Conservation (phyloP, 2,888 invertebrate genomes). For the Xanthorhoe designata region DNA sequence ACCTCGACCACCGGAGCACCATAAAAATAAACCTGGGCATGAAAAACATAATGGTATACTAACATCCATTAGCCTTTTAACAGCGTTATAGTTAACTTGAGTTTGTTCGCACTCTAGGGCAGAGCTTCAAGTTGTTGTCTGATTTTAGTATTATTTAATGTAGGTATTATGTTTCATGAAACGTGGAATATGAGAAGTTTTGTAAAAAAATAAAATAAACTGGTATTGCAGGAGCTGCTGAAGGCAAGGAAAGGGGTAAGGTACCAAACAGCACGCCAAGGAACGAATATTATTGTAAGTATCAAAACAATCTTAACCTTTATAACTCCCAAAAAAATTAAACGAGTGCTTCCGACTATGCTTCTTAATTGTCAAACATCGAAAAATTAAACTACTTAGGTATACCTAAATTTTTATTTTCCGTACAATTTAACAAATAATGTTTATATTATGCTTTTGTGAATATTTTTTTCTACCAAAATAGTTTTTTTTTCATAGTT, state of each 20-base stretch:
- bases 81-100: not conserved
- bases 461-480: too few species aligned
- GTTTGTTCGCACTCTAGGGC: not conserved
- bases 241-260: conserved; percentile 72
- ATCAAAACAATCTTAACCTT: conserved; percentile 19
- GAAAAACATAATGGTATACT: conserved; percentile 69
- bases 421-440: too few species aligned
- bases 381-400: too few species aligned
- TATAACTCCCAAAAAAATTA: too few species aligned
- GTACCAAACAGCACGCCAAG: conserved; percentile 72
- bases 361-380: too few species aligned
- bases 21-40: conserved; percentile 81
- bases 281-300: conserved; percentile 85
- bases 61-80: not conserved
- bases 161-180: too few species aligned
- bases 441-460: too few species aligned
- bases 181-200: not conserved
- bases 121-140: not conserved
- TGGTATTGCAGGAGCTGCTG: conserved; percentile 64
- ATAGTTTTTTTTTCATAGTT: too few species aligned
- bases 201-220: not conserved
- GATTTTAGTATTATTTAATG: too few species aligned
- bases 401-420: too few species aligned
- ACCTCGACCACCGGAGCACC: conserved; percentile 88
- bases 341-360: too few species aligned